These are phyloP conservation scores for Grapholita molesta DNA, from an alignment of 1,140 invertebrate genomes.

Conservation along the genomic window DNA sequence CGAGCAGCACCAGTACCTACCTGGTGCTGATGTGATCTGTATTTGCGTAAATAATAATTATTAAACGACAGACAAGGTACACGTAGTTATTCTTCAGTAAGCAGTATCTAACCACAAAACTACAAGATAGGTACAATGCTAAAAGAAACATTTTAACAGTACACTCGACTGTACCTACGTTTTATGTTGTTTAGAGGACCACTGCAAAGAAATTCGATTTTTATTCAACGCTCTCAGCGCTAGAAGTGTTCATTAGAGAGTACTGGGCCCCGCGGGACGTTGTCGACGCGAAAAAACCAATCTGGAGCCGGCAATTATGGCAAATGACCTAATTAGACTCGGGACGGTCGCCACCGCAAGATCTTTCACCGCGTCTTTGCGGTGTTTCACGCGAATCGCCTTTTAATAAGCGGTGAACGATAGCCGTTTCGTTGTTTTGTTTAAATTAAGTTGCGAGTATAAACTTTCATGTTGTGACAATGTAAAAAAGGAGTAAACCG, in stretches of 20 bases:
- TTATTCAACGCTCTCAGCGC: slow-evolving; percentile 36
- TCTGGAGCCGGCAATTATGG: slow-evolving; percentile 63
- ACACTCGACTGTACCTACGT: not conserved
- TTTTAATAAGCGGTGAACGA: slow-evolving; percentile 14
- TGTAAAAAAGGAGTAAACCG: not conserved
- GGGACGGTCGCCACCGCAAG: slow-evolving; percentile 30
- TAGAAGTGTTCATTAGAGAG: slow-evolving; percentile 61
- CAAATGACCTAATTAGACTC: slow-evolving; percentile 62
- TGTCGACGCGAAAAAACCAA: slow-evolving; percentile 68
- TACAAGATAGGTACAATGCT: not conserved
- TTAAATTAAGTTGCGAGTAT: slow-evolving; percentile 12
- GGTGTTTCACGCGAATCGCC: slow-evolving; percentile 19
- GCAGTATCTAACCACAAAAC: not conserved
- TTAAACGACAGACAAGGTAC: not conserved
- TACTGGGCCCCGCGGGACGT: slow-evolving; percentile 44
- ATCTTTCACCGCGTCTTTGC: slow-evolving; percentile 33
- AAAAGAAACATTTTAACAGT: not conserved
- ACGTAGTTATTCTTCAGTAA: not conserved
- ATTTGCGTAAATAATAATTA: too few relatives aligned
- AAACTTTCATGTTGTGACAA: slow-evolving; percentile 14
- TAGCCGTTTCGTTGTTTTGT: not conserved
- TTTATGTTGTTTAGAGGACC: slow-evolving; percentile 24
- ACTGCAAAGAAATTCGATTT: slow-evolving; percentile 27
- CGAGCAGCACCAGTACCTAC: not conserved
- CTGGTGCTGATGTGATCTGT: too few relatives aligned